A percentile compares a stretch with the other conserved stretches of the same genome.
Conservation (phyloP, 2,888 invertebrate species). For the Taphrorychus bicolor region DNA sequence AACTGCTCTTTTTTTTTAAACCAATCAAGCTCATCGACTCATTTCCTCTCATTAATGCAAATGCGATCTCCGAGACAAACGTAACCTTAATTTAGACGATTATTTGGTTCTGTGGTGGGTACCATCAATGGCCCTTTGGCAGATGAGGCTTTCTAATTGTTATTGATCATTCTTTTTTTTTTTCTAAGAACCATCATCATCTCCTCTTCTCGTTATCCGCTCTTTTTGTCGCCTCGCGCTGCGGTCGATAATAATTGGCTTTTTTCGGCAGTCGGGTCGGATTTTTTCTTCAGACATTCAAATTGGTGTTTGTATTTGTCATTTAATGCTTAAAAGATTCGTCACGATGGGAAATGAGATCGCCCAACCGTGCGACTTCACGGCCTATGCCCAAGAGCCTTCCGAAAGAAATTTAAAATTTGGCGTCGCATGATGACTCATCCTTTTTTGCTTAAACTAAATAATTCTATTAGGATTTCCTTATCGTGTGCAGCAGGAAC, state of each 20-base stretch:
- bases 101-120: background rate
- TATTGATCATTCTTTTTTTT: no score
- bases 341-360: conserved; percentile 18
- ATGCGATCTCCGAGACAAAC: background rate
- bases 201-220: background rate
- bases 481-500: background rate
- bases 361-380: conserved; percentile 12
- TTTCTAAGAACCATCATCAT: background rate
- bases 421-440: background rate
- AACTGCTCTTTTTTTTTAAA: background rate
- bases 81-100: background rate
- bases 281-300: conserved; percentile 12
- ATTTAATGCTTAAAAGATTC: conserved; percentile 31
- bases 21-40: background rate
- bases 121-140: no score
- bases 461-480: background rate
- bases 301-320: conserved; percentile 35
- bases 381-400: conserved; percentile 7
- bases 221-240: conserved; percentile 5
- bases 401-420: conserved; percentile 10
- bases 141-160: background rate
- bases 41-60: background rate
- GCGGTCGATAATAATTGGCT: conserved; percentile 13
- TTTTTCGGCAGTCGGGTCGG: background rate
- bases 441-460: background rate